Evolutionary conservation across 2,888 invertebrate genomes (phyloP).

Genomic region (Dicycla oo): DNA sequence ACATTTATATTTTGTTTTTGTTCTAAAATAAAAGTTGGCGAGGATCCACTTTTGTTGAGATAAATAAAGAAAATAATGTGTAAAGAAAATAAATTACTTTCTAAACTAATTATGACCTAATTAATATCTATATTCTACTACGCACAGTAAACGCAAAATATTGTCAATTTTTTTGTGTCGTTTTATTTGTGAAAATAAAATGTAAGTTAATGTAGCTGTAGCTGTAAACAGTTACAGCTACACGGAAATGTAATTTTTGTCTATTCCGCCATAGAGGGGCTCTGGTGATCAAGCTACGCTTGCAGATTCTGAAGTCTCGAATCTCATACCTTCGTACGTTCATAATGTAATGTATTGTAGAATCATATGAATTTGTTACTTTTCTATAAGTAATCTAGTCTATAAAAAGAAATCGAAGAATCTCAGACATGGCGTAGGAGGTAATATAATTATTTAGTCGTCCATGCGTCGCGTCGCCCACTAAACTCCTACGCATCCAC

Average conservation of each 20-base stretch:
- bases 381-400: constrained; percentile 1
- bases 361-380: constrained; percentile 2
- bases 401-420: constrained; percentile 41
- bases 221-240: no score
- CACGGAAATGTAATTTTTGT: no score
- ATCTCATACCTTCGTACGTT: not conserved
- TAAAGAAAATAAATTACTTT: constrained; percentile 9
- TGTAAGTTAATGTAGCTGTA: no score
- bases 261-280: no score
- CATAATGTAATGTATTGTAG: not conserved
- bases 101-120: no score
- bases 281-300: no score
- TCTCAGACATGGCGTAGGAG: constrained; percentile 35
- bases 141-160: constrained; percentile 7
- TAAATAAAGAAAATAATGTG: not conserved
- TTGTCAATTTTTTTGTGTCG: not conserved
- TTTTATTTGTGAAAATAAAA: constrained; percentile 1
- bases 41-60: constrained; percentile 32
- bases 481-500: constrained; percentile 67
- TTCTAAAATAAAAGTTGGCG: constrained; percentile 37
- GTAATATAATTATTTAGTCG: constrained; percentile 30
- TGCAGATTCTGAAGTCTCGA: not conserved
- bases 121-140: no score
- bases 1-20: constrained; percentile 5
- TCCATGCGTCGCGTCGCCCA: constrained; percentile 55